Evolutionary conservation across 2,888 invertebrate genomes (phyloP), one percentile per base, ranked within the genome.

Genomic region (Agapetus fuscipes): DNA sequence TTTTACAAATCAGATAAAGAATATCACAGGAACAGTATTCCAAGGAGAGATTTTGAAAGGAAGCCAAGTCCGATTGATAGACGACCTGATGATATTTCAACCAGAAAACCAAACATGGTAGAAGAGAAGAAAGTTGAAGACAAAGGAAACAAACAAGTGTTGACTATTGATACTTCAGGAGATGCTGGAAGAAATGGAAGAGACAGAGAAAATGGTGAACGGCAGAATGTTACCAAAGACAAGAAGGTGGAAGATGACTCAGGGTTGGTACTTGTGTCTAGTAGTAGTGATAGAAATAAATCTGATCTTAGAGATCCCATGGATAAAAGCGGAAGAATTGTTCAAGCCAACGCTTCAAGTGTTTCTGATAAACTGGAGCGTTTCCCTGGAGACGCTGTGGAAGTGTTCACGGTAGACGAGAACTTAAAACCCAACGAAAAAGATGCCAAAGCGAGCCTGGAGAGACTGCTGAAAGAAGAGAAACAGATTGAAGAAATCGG

Each of bases 401-500:
- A 71, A 60, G 61, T 70, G 2, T 52, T 66, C 11, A 62, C 68
- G 26, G 56, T 70, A 29, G 66, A 68, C 51, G 68, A 68, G 31
- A 55, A 57, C 0, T 62, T 61, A 38, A 53, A 50, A 37, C 29
- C 30, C 48, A 56, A 56, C 0, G 64, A 66, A 2, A 68, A 63
- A 43, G 42, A 47, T 24, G 43, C 37, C 3, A 37, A 54, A 36
- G 50, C 63, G 0, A 59, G 66, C 48, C 49, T 62, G 2, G 70
- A 62, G 52, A 62, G 62, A 29, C 53, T 69, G 31, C 64, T 68
- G 51, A 68, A 69, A 0, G 70, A 70, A 53, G 70, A 69, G 36
- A 59, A 57, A 34, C 70, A 70, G 48, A 70, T 70, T 26, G 70
- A 70, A 53, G 69, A 64, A 16, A 66, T 70, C 15, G 70, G 70